A percentile compares a stretch with the other conserved stretches of the same genome.
phyloP scores from a whole-genome alignment of 1,140 invertebrate genomes.

The Druon quercuslanigerum region DNA sequence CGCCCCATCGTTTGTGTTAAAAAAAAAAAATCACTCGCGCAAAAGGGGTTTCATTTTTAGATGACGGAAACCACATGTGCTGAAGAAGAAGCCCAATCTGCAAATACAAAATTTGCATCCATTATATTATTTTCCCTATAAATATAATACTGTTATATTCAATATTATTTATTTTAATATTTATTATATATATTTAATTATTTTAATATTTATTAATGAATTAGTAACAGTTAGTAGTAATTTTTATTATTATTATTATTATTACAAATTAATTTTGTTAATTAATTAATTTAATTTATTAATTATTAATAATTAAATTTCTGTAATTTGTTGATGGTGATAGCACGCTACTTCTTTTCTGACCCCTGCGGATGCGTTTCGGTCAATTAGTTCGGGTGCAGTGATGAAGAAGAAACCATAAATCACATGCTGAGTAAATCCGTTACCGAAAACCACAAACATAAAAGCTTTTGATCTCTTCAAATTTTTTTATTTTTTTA shows the following conservation, averaged over 20 bases:
- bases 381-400: conserved; percentile 25
- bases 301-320: not conserved
- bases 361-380: conserved; percentile 26
- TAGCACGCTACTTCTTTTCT: conserved; percentile 17
- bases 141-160: no score
- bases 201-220: no score
- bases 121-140: no score
- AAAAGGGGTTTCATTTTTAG: conserved; percentile 35
- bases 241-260: no score
- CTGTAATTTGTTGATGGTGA: conserved; percentile 12
- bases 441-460: not conserved
- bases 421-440: not conserved
- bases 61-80: conserved; percentile 27
- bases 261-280: no score
- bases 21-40: conserved; percentile 6
- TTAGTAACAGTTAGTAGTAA: no score
- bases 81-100: not conserved
- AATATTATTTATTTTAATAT: no score
- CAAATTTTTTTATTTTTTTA: no score
- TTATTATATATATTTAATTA: no score
- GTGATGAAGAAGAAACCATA: conserved; percentile 9
- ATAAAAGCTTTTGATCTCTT: not conserved
- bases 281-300: no score
- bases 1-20: not conserved
- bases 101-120: not conserved